Conservation (phyloP, 2,888 invertebrate species). For the Desoria tigrina region DNA sequence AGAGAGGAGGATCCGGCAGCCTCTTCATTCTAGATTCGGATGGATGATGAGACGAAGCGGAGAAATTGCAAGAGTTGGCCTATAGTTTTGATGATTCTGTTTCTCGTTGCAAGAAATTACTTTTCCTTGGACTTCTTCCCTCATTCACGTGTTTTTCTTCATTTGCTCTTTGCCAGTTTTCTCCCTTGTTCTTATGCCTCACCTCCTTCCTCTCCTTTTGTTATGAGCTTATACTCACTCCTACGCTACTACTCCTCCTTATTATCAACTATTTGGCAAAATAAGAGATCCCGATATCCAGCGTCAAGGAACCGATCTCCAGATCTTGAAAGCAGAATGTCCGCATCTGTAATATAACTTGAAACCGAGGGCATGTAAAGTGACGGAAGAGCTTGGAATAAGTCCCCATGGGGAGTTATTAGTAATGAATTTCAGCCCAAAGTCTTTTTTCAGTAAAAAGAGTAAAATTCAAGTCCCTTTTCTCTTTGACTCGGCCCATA, state of each 20-base stretch:
- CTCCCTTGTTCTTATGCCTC: constrained; percentile 24
- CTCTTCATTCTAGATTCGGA: constrained; percentile 42
- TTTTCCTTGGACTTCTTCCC: constrained; percentile 37
- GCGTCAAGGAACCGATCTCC: constrained; percentile 4
- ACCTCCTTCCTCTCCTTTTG: constrained; percentile 20
- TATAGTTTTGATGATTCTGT: constrained; percentile 47
- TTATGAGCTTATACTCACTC: neutral
- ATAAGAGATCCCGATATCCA: constrained; percentile 10
- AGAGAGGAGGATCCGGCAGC: constrained; percentile 17
- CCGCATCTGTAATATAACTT: too few species aligned
- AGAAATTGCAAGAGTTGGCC: constrained; percentile 41
- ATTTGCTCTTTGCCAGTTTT: constrained; percentile 23
- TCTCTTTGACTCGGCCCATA: too few species aligned
- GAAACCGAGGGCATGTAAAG: too few species aligned
- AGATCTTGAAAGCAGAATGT: too few species aligned
- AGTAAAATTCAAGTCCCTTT: too few species aligned
- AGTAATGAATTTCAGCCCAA: too few species aligned
- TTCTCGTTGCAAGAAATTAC: constrained; percentile 46
- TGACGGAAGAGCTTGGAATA: too few species aligned
- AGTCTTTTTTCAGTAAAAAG: too few species aligned
- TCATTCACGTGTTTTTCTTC: constrained; percentile 16
- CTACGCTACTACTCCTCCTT: constrained; percentile 9
- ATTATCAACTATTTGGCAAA: constrained; percentile 12
- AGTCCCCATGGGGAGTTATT: too few species aligned
- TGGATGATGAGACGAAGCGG: constrained; percentile 41